phyloP scores from a whole-genome alignment of 2,797 vertebrate genomes.

The Mastacembelus armatus region DNA sequence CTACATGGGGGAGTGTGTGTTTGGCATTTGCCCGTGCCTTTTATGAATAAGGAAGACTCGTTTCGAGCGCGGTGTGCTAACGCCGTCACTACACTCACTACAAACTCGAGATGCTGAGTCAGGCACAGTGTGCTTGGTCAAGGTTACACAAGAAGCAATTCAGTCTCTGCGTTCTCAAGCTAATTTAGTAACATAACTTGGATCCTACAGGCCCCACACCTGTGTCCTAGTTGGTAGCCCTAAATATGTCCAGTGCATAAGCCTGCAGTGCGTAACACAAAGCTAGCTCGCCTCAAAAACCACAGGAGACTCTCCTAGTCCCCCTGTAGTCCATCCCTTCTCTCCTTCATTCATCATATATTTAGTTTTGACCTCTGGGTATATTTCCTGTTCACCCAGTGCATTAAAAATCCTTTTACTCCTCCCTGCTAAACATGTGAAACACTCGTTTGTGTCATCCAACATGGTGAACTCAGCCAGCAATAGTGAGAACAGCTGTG shows the following conservation, averaged over 20 bases:
- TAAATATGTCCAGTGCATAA: slow-evolving; percentile 55
- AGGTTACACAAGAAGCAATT: slow-evolving; percentile 40
- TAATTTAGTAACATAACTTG: slow-evolving; percentile 36
- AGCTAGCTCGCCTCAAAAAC: slow-evolving; percentile 23
- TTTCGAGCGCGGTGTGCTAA: background rate
- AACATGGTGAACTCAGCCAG: slow-evolving; percentile 16
- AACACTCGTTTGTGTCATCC: slow-evolving; percentile 3
- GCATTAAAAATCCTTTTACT: background rate
- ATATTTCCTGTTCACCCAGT: background rate
- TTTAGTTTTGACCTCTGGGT: background rate
- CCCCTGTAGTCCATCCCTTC: background rate
- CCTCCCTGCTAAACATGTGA: background rate
- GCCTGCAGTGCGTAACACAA: slow-evolving; percentile 12
- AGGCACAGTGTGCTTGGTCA: slow-evolving; percentile 26
- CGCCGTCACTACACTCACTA: background rate
- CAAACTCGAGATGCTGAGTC: slow-evolving; percentile 6
- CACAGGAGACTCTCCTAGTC: slow-evolving; percentile 6
- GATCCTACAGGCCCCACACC: slow-evolving; percentile 29
- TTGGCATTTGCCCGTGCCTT: slow-evolving; percentile 2
- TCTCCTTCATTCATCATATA: slow-evolving; percentile 1
- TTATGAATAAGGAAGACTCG: slow-evolving; percentile 22
- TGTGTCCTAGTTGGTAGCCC: slow-evolving; percentile 65
- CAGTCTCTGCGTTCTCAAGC: background rate
- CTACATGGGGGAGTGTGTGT: slow-evolving; percentile 1
- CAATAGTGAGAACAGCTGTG: slow-evolving; percentile 36